These are phyloP conservation scores for Drosophila crucigera DNA, from an alignment of 2,888 invertebrate genomes.

Conservation along the genomic window DNA sequence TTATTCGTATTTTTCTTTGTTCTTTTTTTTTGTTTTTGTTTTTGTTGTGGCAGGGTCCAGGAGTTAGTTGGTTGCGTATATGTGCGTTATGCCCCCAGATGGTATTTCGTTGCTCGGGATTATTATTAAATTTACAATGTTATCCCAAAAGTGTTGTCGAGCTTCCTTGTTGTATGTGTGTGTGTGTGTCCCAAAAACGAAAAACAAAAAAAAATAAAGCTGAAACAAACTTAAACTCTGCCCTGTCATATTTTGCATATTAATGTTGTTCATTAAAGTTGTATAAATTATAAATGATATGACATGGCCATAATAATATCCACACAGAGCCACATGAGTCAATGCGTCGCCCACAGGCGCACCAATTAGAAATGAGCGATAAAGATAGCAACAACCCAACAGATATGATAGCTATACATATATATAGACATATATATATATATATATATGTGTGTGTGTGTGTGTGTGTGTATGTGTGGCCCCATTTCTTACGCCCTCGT, in stretches of 20 bases:
- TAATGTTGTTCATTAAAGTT: constrained; percentile 80
- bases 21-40: neutral
- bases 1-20: neutral
- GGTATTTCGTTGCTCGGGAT: constrained; percentile 31
- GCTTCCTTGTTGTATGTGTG: constrained; percentile 16
- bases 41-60: neutral
- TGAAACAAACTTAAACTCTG: constrained; percentile 24
- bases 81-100: constrained; percentile 33
- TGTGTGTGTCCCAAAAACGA: constrained; percentile 12
- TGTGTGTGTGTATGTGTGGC: neutral
- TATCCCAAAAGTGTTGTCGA: constrained; percentile 73
- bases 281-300: constrained; percentile 75
- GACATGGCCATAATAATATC: constrained; percentile 39
- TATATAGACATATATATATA: neutral
- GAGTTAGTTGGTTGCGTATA: constrained; percentile 18
- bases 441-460: neutral
- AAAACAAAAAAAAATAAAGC: neutral
- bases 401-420: neutral
- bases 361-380: constrained; percentile 6
- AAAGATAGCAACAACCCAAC: neutral
- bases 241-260: constrained; percentile 69
- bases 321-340: constrained; percentile 29
- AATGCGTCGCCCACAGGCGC: constrained; percentile 19
- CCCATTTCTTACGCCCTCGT: constrained; percentile 33
- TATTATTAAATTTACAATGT: constrained; percentile 77